Evolutionary conservation across 2,888 invertebrate species (phyloP).

Genomic region (Drosophila histrio): DNA sequence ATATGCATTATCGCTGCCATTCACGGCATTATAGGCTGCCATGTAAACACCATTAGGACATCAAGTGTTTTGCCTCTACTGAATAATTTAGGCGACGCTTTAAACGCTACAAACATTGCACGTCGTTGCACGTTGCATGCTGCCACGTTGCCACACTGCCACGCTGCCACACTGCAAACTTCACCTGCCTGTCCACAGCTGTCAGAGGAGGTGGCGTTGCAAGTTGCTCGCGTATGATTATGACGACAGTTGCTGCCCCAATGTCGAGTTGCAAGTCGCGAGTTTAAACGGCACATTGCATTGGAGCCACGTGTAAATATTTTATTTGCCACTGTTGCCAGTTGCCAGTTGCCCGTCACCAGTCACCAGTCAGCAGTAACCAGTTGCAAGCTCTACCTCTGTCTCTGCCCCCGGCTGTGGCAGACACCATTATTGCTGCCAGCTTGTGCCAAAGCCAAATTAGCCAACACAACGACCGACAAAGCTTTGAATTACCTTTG

Average conservation of each 20-base stretch:
- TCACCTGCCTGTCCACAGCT: constrained; percentile 10
- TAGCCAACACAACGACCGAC: constrained; percentile 25
- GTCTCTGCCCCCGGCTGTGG: constrained; percentile 1
- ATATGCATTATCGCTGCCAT: constrained; percentile 71
- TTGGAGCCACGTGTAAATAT: constrained; percentile 46
- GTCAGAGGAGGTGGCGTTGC: constrained; percentile 1
- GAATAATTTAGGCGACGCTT: constrained; percentile 63
- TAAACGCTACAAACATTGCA: constrained; percentile 26
- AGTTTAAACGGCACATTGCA: constrained; percentile 24
- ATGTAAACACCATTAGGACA: constrained; percentile 70
- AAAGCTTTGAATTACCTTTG: constrained; percentile 28
- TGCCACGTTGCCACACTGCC: background rate
- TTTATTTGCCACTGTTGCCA: constrained; percentile 42
- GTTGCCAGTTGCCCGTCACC: constrained; percentile 17
- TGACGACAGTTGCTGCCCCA: constrained; percentile 35
- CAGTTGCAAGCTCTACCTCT: background rate
- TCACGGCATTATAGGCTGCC: constrained; percentile 65
- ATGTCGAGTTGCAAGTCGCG: background rate
- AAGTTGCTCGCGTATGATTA: constrained; percentile 36
- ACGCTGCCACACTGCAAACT: background rate
- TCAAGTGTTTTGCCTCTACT: constrained; percentile 67
- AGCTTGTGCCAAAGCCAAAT: constrained; percentile 19
- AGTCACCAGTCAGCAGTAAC: background rate
- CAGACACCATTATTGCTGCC: constrained; percentile 26
- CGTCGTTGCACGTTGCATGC: constrained; percentile 16